A percentile compares a stretch with the other conserved stretches of the same genome.
These are phyloP conservation scores for Nowickia ferox DNA, from an alignment of 2,888 invertebrate species.

Conservation along the genomic window DNA sequence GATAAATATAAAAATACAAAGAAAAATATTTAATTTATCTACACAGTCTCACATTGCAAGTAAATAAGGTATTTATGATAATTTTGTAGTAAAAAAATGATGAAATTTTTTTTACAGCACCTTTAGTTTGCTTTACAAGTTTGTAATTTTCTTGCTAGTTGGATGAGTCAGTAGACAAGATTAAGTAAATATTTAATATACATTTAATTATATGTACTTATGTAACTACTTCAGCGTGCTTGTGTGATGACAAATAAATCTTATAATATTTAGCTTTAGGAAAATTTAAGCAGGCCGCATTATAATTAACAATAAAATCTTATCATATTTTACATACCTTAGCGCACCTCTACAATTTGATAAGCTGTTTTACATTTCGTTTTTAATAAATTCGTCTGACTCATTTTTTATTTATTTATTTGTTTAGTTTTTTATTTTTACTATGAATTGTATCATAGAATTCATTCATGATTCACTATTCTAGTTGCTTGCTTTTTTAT, in stretches of 20 bases:
- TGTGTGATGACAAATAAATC: too few species aligned
- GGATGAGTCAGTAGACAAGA: not conserved
- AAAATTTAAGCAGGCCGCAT: too few species aligned
- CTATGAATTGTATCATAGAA: constrained; percentile 42
- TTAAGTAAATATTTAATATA: not conserved
- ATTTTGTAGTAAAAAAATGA: not conserved
- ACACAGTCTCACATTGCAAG: not conserved
- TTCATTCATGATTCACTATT: constrained; percentile 67
- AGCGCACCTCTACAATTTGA: not conserved
- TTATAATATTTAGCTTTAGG: too few species aligned
- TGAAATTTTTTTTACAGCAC: too few species aligned
- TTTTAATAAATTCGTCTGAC: constrained; percentile 29
- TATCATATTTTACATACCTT: not conserved
- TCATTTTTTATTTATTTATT: constrained; percentile 19
- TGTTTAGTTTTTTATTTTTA: not conserved
- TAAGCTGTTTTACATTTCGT: not conserved
- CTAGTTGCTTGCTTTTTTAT: constrained; percentile 4
- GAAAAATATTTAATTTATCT: not conserved
- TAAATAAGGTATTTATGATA: constrained; percentile 6
- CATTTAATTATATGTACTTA: too few species aligned
- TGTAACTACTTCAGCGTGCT: too few species aligned
- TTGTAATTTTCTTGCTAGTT: not conserved
- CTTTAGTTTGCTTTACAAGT: not conserved
- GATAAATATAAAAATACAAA: not conserved
- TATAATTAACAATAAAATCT: not conserved